Conservation (phyloP, 2,113 vertebrate species). For the Leucopsar rothschildi region DNA sequence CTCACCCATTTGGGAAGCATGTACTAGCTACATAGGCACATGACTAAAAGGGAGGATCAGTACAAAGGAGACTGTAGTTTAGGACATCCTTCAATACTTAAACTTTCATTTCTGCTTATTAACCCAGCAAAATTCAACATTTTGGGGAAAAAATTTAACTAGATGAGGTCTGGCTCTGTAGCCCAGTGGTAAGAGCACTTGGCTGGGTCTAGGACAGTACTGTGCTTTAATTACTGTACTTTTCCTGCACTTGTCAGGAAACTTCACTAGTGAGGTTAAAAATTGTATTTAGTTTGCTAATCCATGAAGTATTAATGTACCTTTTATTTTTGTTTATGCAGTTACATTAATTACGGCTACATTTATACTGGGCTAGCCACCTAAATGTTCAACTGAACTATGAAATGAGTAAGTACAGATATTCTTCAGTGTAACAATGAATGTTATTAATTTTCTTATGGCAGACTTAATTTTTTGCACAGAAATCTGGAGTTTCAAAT, state of each 20-base stretch:
- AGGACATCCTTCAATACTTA: neutral
- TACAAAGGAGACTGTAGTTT: neutral
- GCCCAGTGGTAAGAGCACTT: neutral
- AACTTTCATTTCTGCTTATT: neutral
- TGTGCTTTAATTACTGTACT: neutral
- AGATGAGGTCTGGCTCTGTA: neutral
- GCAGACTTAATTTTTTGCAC: neutral
- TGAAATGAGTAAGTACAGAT: neutral
- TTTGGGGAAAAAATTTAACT: neutral
- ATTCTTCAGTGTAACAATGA: neutral
- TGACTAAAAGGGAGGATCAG: neutral
- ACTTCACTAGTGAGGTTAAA: conserved; percentile 8
- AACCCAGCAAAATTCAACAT: neutral
- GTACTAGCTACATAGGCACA: neutral
- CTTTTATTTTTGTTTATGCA: conserved; percentile 2
- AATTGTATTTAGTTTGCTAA: conserved; percentile 26
- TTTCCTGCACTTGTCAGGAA: conserved; percentile 4
- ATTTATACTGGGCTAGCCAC: neutral
- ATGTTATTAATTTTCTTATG: neutral
- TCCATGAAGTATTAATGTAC: neutral
- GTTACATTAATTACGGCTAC: conserved; percentile 7
- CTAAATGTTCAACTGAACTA: neutral
- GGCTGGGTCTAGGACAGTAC: neutral
- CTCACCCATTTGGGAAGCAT: neutral
- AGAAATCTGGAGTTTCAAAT: neutral